Evolutionary conservation across 2,797 vertebrate genomes (phyloP).

Genomic region (Allobates femoralis): DNA sequence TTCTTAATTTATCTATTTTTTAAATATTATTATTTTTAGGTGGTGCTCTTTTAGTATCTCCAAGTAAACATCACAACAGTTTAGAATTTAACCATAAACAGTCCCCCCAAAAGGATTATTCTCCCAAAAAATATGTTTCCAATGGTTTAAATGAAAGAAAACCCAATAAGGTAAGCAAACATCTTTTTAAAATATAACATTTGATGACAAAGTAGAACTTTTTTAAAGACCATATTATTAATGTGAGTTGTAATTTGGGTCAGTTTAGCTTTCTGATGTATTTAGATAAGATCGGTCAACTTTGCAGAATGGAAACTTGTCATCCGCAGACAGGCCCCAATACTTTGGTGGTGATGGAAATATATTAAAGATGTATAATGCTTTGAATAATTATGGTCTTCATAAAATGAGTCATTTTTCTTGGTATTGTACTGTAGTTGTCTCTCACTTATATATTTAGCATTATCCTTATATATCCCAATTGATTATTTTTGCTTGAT

Average conservation of each 20-base stretch:
- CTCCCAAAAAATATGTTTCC: not conserved
- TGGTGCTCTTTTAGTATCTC: constrained; percentile 16
- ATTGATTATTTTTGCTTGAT: too few relatives aligned
- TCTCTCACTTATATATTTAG: not conserved
- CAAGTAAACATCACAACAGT: not conserved
- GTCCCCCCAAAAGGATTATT: not conserved
- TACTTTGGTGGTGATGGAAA: not conserved
- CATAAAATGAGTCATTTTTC: not conserved
- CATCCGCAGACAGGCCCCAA: not conserved
- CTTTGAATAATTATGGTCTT: not conserved
- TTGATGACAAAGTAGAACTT: not conserved
- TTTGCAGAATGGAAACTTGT: not conserved
- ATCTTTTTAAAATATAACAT: not conserved
- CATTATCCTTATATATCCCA: too few relatives aligned
- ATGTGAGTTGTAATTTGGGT: not conserved
- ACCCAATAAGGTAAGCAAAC: not conserved
- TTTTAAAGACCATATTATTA: not conserved
- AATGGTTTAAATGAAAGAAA: constrained; percentile 3
- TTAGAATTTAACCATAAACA: not conserved
- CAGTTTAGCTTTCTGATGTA: not conserved
- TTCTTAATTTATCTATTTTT: not conserved
- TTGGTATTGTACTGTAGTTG: not conserved
- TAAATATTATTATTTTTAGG: not conserved
- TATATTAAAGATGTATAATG: not conserved
- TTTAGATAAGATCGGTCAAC: not conserved